Conservation (phyloP, 2,113 vertebrate species). For the Spheniscus mendiculus region DNA sequence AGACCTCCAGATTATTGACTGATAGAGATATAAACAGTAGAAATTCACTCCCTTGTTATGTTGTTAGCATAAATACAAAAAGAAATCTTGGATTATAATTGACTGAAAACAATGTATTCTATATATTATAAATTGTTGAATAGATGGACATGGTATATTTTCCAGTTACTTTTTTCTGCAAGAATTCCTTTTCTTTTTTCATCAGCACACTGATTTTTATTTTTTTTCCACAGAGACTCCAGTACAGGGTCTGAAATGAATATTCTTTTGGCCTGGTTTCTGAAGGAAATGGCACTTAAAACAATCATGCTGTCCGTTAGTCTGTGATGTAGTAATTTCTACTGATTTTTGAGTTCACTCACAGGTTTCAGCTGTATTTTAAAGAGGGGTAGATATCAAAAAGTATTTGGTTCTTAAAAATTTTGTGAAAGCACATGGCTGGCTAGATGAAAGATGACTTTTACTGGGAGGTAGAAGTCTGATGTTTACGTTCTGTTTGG, state of each 20-base stretch:
- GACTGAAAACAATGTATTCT: background rate
- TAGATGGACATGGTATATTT: background rate
- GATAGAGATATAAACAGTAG: background rate
- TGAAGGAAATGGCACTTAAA: background rate
- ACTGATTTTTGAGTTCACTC: background rate
- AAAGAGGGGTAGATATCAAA: background rate
- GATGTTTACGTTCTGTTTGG: background rate
- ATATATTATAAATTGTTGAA: background rate
- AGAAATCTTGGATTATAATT: background rate
- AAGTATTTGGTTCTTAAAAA: background rate
- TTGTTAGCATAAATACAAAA: background rate
- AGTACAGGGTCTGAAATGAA: background rate
- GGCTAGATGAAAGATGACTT: background rate
- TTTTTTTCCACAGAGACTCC: background rate
- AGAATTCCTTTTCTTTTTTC: background rate
- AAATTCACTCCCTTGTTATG: background rate
- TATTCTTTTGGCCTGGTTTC: background rate
- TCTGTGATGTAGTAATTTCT: background rate
- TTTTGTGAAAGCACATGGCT: background rate
- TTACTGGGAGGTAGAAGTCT: background rate
- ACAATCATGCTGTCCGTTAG: background rate
- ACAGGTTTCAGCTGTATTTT: background rate
- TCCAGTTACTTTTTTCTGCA: background rate
- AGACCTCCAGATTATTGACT: background rate
- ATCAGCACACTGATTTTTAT: background rate